These are phyloP conservation scores for Scolanthus callimorphus DNA, from an alignment of 92 coral and sea anemone genomes.

Conservation along the genomic window DNA sequence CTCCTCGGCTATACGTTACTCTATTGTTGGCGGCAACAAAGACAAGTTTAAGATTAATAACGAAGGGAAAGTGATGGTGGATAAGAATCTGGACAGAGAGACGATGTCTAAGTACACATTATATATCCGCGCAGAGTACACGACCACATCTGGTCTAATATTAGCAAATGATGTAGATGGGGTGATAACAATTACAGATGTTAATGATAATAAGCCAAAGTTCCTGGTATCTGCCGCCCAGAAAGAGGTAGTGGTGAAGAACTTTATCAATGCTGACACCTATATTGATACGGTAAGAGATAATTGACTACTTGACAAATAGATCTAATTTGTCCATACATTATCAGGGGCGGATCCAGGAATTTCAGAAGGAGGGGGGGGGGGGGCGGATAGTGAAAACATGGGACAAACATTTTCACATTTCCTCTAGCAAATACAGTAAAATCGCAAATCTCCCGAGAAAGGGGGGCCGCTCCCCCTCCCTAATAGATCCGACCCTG, in stretches of 20 bases:
- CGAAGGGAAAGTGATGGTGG: conserved; percentile 37
- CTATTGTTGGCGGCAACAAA: conserved; percentile 69
- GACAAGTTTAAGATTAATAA: conserved; percentile 34
- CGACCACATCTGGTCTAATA: conserved; percentile 1
- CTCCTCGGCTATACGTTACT: conserved; percentile 24
- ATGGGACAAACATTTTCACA: too few species aligned
- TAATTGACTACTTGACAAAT: too few species aligned
- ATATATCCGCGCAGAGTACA: conserved; percentile 57
- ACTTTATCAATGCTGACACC: conserved; percentile 46
- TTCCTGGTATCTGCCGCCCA: conserved; percentile 52
- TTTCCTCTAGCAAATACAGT: too few species aligned
- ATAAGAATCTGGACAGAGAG: conserved; percentile 54
- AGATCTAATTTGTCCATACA: neutral
- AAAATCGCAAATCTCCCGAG: too few species aligned
- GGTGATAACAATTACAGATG: conserved; percentile 53
- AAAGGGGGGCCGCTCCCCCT: too few species aligned
- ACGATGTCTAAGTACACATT: conserved; percentile 42
- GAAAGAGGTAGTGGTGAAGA: conserved; percentile 56
- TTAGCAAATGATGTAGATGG: conserved; percentile 59
- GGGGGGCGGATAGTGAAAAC: too few species aligned
- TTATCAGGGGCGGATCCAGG: too few species aligned
- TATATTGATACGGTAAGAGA: conserved; percentile 54
- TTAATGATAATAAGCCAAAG: conserved; percentile 62
- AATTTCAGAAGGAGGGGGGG: neutral
- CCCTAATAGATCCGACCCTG: too few species aligned